Evolutionary conservation across 2,888 invertebrate genomes (phyloP).

Genomic region (Seira musarum): DNA sequence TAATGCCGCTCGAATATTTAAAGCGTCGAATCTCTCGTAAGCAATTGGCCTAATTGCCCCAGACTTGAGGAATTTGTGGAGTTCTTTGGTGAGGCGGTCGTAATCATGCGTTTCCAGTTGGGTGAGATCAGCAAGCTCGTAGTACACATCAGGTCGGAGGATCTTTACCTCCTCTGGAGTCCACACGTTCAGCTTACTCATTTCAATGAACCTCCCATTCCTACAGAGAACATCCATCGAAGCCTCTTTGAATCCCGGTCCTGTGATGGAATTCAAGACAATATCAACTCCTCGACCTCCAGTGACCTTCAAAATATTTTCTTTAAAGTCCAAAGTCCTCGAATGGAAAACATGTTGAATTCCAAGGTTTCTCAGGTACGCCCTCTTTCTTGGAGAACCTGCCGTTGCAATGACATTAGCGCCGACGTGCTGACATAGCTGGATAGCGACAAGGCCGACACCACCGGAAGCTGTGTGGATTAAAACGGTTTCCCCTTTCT

Average conservation of each 20-base stretch:
- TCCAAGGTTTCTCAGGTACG: conserved; percentile 51
- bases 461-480: conserved; percentile 61
- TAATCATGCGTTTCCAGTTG: conserved; percentile 14
- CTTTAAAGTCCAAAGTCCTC: conserved; percentile 42
- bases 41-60: conserved; percentile 42
- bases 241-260: conserved; percentile 59
- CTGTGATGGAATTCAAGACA: conserved; percentile 53
- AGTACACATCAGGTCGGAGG: conserved; percentile 50
- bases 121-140: conserved; percentile 49
- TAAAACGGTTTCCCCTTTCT: conserved; percentile 28
- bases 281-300: conserved; percentile 56
- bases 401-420: conserved; percentile 56
- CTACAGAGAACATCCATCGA: conserved; percentile 34
- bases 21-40: conserved; percentile 50
- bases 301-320: conserved; percentile 39
- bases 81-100: conserved; percentile 3
- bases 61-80: conserved; percentile 17
- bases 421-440: conserved; percentile 45
- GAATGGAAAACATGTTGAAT: conserved; percentile 59
- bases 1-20: conserved; percentile 46
- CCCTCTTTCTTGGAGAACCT: conserved; percentile 53
- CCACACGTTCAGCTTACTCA: conserved; percentile 55
- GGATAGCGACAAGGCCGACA: conserved; percentile 59
- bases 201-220: conserved; percentile 58
- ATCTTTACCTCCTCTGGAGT: conserved; percentile 45